Conservation (phyloP, 2,113 vertebrate genomes). For the Indri indri region DNA sequence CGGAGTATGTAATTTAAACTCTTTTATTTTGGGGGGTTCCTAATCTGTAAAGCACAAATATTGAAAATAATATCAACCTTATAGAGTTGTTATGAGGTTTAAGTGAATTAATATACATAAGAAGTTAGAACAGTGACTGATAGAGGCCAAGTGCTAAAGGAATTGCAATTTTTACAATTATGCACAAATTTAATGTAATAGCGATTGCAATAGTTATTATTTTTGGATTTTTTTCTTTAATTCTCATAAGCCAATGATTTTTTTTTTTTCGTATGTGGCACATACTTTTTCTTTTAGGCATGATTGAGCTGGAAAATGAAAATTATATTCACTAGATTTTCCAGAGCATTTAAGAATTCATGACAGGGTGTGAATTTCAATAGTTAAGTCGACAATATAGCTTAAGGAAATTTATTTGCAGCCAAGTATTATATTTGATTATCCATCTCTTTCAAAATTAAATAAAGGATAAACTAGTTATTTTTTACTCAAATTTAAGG, state of each 20-base stretch:
- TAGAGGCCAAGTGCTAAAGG: neutral
- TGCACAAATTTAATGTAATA: neutral
- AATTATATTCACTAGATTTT: neutral
- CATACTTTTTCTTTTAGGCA: neutral
- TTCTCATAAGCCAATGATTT: neutral
- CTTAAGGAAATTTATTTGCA: slow-evolving; percentile 47
- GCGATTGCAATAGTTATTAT: neutral
- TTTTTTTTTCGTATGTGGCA: neutral
- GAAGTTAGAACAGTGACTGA: neutral
- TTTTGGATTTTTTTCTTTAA: neutral
- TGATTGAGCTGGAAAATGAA: neutral
- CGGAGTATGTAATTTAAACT: neutral
- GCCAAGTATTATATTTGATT: neutral
- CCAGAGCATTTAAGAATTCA: slow-evolving; percentile 19
- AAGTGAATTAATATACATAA: neutral
- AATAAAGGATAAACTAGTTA: slow-evolving; percentile 5
- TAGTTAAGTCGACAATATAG: slow-evolving; percentile 6
- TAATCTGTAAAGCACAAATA: neutral
- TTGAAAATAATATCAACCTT: neutral
- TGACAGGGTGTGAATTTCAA: neutral
- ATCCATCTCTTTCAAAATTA: slow-evolving; percentile 11
- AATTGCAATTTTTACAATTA: neutral
- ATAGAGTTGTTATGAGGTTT: neutral
- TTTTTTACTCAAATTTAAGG: slow-evolving; percentile 27
- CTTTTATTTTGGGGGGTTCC: neutral